Percentiles rank a stretch among this genome's conserved stretches.
phyloP scores from a whole-genome alignment of 1,140 invertebrate genomes.

The Propsilocerus akamusi region DNA sequence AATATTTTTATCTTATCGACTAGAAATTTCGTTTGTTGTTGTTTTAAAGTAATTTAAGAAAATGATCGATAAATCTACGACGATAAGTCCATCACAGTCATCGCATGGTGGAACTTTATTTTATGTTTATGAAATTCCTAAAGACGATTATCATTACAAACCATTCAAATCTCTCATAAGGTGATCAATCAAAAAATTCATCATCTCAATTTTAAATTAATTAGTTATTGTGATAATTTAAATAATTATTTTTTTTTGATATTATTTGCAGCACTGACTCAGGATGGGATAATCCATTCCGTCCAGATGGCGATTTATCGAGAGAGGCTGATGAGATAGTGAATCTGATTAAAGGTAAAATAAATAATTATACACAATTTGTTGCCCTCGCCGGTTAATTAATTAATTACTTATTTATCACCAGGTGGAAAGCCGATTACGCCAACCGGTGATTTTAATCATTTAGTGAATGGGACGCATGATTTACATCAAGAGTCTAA shows the following conservation, averaged over 20 bases:
- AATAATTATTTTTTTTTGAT: slow-evolving; percentile 11
- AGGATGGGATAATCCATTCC: slow-evolving; percentile 93
- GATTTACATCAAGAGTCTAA: slow-evolving; percentile 14
- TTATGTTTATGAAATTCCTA: slow-evolving; percentile 39
- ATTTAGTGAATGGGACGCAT: slow-evolving; percentile 22
- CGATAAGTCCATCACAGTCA: slow-evolving; percentile 11
- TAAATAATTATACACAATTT: neutral
- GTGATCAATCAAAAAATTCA: neutral
- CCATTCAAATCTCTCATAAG: neutral
- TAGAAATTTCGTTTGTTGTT: too few species aligned
- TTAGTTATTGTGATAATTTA: too few species aligned
- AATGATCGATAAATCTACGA: slow-evolving; percentile 2
- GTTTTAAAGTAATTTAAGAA: too few species aligned
- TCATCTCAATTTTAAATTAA: neutral
- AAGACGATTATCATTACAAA: slow-evolving; percentile 15
- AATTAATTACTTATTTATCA: neutral
- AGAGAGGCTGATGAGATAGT: slow-evolving; percentile 92
- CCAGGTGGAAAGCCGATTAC: slow-evolving; percentile 56
- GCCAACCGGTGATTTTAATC: slow-evolving; percentile 30
- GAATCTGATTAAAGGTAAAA: slow-evolving; percentile 68
- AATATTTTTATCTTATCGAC: too few species aligned
- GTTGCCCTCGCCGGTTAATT: neutral
- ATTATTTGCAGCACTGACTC: slow-evolving; percentile 67
- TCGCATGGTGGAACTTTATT: slow-evolving; percentile 37
- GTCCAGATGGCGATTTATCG: slow-evolving; percentile 84